A percentile compares a stretch with the other conserved stretches of the same genome.
These are phyloP conservation scores for Serilophus lunatus DNA, from an alignment of 2,113 vertebrate species.

Conservation along the genomic window DNA sequence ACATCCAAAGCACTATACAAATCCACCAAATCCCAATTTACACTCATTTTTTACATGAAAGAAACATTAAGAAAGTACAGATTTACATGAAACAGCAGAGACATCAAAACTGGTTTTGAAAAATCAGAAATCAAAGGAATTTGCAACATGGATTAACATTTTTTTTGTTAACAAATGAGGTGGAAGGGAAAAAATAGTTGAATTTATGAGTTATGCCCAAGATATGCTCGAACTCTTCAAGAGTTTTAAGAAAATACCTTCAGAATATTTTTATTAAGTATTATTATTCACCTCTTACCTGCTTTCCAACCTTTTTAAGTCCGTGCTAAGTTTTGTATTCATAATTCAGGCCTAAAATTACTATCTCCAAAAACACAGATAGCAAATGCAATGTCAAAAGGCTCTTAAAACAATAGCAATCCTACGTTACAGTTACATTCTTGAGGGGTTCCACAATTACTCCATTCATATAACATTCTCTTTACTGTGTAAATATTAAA, in stretches of 20 bases:
- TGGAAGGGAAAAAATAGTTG: neutral
- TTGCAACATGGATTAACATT: neutral
- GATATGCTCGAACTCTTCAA: neutral
- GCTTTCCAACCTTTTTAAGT: neutral
- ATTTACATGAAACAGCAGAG: neutral
- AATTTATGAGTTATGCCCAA: neutral
- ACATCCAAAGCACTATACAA: neutral
- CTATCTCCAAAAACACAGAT: neutral
- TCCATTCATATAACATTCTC: neutral
- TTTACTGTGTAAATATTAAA: neutral
- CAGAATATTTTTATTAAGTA: neutral
- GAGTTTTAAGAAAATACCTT: neutral
- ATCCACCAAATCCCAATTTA: neutral
- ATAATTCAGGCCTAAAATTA: neutral
- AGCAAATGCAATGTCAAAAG: neutral
- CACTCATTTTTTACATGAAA: neutral
- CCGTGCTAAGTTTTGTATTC: neutral
- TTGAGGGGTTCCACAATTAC: neutral
- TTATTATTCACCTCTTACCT: neutral
- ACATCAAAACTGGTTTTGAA: neutral
- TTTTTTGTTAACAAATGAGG: neutral
- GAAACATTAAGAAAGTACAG: neutral
- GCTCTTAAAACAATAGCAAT: neutral
- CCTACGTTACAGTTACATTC: neutral
- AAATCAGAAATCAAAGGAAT: neutral